phyloP scores from a whole-genome alignment of 2,113 vertebrate species.

The Chaenogobius annularis region DNA sequence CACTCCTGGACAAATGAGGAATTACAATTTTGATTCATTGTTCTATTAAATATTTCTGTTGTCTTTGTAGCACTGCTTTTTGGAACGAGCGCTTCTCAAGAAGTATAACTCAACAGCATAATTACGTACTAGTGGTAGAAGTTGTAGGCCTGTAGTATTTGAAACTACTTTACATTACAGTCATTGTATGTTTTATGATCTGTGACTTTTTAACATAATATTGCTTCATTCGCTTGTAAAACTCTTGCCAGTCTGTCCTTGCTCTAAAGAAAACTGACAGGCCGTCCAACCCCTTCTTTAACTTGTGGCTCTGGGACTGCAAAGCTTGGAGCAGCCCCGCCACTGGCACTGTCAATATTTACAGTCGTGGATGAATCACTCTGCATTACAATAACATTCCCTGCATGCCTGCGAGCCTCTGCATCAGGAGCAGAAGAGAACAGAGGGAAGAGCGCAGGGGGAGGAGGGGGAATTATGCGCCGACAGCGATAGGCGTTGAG shows the following conservation, averaged over 20 bases:
- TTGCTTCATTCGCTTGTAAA: conserved; percentile 8
- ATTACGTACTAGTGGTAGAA: background rate
- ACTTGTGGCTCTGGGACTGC: conserved; percentile 31
- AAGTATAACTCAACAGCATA: background rate
- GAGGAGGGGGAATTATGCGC: conserved; percentile 51
- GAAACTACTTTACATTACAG: background rate
- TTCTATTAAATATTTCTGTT: too few relatives aligned
- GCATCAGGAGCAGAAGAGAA: conserved; percentile 42
- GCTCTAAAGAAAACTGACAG: conserved; percentile 35
- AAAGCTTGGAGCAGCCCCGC: conserved; percentile 39
- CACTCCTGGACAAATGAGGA: too few relatives aligned
- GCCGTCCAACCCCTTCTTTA: conserved; percentile 19
- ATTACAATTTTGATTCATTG: too few relatives aligned
- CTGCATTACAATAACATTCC: conserved; percentile 78
- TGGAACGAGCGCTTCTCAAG: too few relatives aligned
- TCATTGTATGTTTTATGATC: background rate
- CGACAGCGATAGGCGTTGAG: conserved; percentile 45
- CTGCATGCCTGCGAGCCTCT: conserved; percentile 58
- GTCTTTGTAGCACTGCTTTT: too few relatives aligned
- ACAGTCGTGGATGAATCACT: conserved; percentile 73
- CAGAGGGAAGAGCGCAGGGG: conserved; percentile 19
- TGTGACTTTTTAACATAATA: conserved; percentile 3
- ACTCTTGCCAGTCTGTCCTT: background rate
- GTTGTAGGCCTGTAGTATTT: background rate
- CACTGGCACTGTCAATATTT: conserved; percentile 74